A percentile compares a stretch with the other conserved stretches of the same genome.
Evolutionary conservation across 1,140 invertebrate genomes (phyloP).

Genomic region (Drosophila quadrilineata): DNA sequence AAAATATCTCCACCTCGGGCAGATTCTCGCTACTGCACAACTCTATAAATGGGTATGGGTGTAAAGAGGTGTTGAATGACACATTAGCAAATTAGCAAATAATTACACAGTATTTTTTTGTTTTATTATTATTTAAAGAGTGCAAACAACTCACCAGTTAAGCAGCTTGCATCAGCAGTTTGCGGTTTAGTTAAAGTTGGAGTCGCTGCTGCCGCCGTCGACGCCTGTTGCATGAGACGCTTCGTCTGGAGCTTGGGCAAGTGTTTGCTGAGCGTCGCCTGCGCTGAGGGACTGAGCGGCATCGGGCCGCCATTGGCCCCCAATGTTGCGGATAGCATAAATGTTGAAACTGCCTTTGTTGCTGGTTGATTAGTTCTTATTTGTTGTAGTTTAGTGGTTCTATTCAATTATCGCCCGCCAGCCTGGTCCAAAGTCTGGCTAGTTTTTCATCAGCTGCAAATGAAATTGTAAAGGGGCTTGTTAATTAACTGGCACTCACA

Average conservation of each 20-base stretch:
- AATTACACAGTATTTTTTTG: conserved; percentile 1
- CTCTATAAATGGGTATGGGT: conserved; percentile 85
- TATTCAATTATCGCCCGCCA: not conserved
- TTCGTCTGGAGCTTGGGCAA: conserved; percentile 72
- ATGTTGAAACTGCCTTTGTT: conserved; percentile 42
- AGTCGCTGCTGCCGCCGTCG: conserved; percentile 9
- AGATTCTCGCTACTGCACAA: conserved; percentile 93
- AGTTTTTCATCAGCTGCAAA: conserved; percentile 54
- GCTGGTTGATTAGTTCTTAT: conserved; percentile 8
- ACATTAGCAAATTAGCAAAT: conserved; percentile 29
- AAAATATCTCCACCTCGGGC: conserved; percentile 96
- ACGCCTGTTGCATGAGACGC: conserved; percentile 64
- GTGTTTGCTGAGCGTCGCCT: conserved; percentile 79
- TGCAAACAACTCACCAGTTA: conserved; percentile 57
- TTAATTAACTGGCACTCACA: conserved; percentile 64
- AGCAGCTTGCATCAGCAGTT: conserved; percentile 68
- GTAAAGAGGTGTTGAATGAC: conserved; percentile 13
- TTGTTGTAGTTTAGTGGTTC: not conserved
- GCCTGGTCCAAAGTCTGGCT: conserved; percentile 19
- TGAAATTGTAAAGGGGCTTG: conserved; percentile 20
- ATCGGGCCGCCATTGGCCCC: conserved; percentile 69
- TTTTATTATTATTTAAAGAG: too few species aligned
- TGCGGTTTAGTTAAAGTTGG: conserved; percentile 44
- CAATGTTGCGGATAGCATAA: conserved; percentile 69
- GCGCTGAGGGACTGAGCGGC: conserved; percentile 78